A percentile compares a stretch with the other conserved stretches of the same genome.
Conservation (phyloP, 1,140 invertebrate genomes). For the Chionoecetes opilio region DNA sequence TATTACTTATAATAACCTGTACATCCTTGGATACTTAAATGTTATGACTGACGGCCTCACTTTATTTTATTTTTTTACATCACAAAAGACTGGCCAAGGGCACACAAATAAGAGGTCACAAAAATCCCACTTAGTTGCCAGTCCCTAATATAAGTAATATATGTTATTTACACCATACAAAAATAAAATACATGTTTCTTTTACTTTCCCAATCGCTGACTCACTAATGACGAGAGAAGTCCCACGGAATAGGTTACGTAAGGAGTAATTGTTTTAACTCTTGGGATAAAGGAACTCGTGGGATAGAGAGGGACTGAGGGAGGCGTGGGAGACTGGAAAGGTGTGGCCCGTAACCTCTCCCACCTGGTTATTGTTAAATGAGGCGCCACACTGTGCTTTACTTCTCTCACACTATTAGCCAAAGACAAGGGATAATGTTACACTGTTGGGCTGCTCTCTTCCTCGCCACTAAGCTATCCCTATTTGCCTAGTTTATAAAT, state of each 20-base stretch:
- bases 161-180: not conserved
- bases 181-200: not conserved
- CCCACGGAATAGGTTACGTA: not conserved
- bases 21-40: not conserved
- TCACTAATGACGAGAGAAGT: not conserved
- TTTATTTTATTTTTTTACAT: too few relatives aligned
- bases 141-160: too few relatives aligned
- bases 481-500: not conserved
- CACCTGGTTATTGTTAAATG: not conserved
- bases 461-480: not conserved
- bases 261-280: not conserved
- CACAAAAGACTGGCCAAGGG: too few relatives aligned
- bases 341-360: not conserved
- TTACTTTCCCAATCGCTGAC: not conserved
- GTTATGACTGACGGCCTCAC: not conserved
- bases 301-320: not conserved
- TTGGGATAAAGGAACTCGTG: not conserved
- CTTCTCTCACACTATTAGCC: too few relatives aligned
- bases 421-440: not conserved
- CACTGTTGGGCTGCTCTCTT: not conserved
- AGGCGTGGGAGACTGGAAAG: not conserved
- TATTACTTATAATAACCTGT: not conserved
- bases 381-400: not conserved
- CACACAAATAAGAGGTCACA: too few relatives aligned
- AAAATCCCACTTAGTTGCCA: too few relatives aligned